phyloP scores from a whole-genome alignment of 2,888 invertebrate genomes.

The Bombyx huttoni region DNA sequence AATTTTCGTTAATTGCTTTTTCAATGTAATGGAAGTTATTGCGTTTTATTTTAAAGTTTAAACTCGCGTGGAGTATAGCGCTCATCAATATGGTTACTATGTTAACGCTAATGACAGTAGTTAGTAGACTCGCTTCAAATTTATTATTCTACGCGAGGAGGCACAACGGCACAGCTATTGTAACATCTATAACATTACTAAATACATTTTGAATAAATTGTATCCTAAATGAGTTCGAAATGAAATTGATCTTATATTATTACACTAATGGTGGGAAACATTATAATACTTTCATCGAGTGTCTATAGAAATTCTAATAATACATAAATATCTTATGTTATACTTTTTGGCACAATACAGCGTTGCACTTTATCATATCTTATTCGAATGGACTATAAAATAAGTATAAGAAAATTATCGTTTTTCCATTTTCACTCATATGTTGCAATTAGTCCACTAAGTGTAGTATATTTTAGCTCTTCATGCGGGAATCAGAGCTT shows the following conservation, averaged over 20 bases:
- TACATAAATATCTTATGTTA: background rate
- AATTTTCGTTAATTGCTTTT: background rate
- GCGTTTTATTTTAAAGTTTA: conserved; percentile 12
- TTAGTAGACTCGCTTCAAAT: conserved; percentile 3
- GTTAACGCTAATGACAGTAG: background rate
- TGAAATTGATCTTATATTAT: background rate
- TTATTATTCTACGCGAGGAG: conserved; percentile 36
- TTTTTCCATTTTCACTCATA: background rate
- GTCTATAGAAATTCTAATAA: background rate
- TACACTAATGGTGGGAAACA: background rate
- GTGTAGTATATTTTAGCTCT: background rate
- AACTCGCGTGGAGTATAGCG: conserved; percentile 4
- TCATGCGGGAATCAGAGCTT: background rate
- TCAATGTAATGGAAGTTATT: conserved; percentile 35
- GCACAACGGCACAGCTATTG: conserved; percentile 59
- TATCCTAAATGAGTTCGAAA: background rate
- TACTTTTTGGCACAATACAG: background rate
- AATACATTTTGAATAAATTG: background rate
- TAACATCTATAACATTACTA: conserved; percentile 7
- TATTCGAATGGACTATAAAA: background rate
- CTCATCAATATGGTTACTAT: background rate
- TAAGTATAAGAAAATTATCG: background rate
- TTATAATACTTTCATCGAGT: background rate
- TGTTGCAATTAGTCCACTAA: too few relatives aligned
- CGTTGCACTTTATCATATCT: background rate